These are phyloP conservation scores for Spinus pinus DNA, from an alignment of 2,797 vertebrate genomes.

Conservation along the genomic window DNA sequence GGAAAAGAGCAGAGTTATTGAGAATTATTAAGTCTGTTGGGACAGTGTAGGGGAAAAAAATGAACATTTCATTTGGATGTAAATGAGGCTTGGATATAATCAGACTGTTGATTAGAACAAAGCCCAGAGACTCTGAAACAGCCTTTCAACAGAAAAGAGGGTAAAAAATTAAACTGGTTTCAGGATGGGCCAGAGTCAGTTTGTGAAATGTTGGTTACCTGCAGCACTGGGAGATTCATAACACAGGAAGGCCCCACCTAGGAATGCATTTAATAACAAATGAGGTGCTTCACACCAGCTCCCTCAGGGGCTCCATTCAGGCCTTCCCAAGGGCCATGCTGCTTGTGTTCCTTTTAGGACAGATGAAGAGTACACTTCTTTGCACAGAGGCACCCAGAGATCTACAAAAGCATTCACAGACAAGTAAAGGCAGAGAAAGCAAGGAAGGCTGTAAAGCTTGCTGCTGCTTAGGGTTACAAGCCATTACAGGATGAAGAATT, in stretches of 20 bases:
- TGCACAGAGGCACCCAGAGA: background rate
- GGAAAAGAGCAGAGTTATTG: background rate
- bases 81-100: background rate
- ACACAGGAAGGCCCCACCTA: background rate
- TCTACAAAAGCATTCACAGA: background rate
- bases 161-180: background rate
- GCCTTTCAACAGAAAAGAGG: background rate
- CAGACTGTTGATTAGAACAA: background rate
- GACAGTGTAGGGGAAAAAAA: background rate
- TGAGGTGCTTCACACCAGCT: background rate
- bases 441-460: background rate
- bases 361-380: background rate
- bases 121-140: background rate
- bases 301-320: background rate
- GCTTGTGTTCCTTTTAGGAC: background rate
- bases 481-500: background rate
- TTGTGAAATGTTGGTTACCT: background rate
- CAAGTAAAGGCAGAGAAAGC: background rate
- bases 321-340: background rate
- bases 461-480: background rate
- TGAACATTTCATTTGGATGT: background rate
- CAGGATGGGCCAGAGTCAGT: background rate
- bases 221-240: background rate
- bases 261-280: background rate
- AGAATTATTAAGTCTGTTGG: background rate